These are phyloP conservation scores for Xestia ashworthii DNA, from an alignment of 2,888 invertebrate genomes.

Conservation along the genomic window DNA sequence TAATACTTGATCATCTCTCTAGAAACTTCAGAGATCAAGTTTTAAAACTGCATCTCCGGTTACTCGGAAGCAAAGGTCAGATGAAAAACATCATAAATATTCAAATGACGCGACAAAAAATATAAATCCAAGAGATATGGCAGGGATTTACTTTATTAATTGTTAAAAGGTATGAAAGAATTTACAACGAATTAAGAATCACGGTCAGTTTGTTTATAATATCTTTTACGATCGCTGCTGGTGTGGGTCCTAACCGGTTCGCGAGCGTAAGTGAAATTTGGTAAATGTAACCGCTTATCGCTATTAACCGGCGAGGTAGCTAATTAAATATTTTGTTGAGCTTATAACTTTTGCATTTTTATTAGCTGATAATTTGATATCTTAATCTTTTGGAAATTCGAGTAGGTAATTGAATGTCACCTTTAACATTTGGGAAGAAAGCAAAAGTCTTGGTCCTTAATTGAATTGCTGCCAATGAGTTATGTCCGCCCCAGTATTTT, in stretches of 20 bases:
- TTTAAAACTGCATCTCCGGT: conserved; percentile 32
- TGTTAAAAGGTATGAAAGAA: conserved; percentile 53
- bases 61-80: conserved; percentile 49
- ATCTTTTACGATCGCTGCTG: conserved; percentile 36
- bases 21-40: conserved; percentile 13
- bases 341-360: conserved; percentile 67
- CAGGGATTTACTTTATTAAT: conserved; percentile 45
- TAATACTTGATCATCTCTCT: conserved; percentile 12
- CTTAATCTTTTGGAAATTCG: conserved; percentile 68
- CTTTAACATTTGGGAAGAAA: conserved; percentile 32
- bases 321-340: conserved; percentile 70
- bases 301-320: conserved; percentile 65
- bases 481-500: neutral
- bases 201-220: conserved; percentile 57
- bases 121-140: conserved; percentile 39
- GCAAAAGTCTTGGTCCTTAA: neutral
- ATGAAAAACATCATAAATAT: conserved; percentile 47
- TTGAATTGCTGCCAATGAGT: conserved; percentile 12
- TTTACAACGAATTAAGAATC: conserved; percentile 51
- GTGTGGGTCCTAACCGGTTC: conserved; percentile 55
- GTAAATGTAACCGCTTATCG: conserved; percentile 68
- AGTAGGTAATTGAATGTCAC: conserved; percentile 39
- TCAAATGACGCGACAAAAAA: conserved; percentile 34
- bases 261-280: conserved; percentile 72
- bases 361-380: conserved; percentile 72